Conservation (phyloP, 1,140 invertebrate species). For the Philopotamus ludificatus region DNA sequence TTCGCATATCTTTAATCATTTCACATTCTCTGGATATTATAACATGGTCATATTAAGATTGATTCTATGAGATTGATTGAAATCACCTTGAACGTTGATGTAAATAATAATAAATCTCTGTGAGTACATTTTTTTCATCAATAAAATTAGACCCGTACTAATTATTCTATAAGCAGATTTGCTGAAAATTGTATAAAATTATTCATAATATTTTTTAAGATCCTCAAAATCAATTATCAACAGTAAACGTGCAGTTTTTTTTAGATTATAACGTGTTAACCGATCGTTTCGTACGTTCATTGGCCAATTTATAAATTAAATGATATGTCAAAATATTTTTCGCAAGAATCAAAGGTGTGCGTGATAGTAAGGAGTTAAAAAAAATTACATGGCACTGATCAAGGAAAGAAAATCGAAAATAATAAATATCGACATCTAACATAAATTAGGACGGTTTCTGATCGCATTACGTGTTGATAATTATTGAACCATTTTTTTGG, state of each 20-base stretch:
- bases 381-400: neutral
- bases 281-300: neutral
- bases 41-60: no score
- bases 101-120: no score
- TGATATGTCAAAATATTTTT: slow-evolving; percentile 21
- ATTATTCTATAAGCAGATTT: no score
- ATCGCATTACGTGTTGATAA: neutral
- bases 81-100: no score
- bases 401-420: neutral
- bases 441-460: slow-evolving; percentile 10
- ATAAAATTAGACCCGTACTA: no score
- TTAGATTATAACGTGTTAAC: neutral
- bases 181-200: no score
- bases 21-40: no score
- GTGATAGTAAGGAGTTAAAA: slow-evolving; percentile 8
- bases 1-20: no score
- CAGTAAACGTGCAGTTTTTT: neutral
- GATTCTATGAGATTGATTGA: no score
- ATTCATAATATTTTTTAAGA: no score
- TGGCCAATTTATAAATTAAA: neutral
- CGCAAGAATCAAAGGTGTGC: slow-evolving; percentile 10
- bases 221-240: no score
- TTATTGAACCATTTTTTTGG: neutral
- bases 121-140: no score
- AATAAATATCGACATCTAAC: slow-evolving; percentile 20